Evolutionary conservation across 2,888 invertebrate genomes (phyloP).

Genomic region (Bembecia ichneumoniformis): DNA sequence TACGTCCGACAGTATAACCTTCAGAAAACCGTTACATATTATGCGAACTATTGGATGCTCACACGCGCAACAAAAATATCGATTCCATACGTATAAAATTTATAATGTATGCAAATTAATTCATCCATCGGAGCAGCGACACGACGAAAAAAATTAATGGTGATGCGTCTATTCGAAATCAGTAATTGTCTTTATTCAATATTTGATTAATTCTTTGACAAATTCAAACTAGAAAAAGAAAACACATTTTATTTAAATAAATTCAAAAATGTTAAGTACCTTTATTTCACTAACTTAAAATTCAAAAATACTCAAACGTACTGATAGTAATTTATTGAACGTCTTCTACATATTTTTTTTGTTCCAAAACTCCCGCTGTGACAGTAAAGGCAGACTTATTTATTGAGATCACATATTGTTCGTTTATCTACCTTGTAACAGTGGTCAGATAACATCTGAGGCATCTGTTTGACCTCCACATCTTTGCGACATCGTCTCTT

Average conservation of each 20-base stretch:
- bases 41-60: not conserved
- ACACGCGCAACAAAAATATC: not conserved
- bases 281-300: no score
- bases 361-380: no score
- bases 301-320: no score
- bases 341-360: no score
- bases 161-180: no score
- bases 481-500: constrained; percentile 30
- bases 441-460: constrained; percentile 42
- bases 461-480: constrained; percentile 36
- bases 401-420: not conserved
- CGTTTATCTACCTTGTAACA: not conserved
- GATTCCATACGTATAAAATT: not conserved
- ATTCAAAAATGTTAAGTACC: no score
- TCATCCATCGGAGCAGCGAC: constrained; percentile 38
- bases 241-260: no score
- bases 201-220: no score
- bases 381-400: no score
- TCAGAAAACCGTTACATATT: not conserved
- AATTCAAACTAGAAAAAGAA: no score
- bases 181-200: no score
- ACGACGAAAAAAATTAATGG: not conserved
- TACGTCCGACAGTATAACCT: not conserved
- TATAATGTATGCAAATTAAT: constrained; percentile 46
- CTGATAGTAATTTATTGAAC: no score